Base-by-base conservation (phyloP, 1,140 invertebrate genomes). In the Temnothorax longispinosus region DNA sequence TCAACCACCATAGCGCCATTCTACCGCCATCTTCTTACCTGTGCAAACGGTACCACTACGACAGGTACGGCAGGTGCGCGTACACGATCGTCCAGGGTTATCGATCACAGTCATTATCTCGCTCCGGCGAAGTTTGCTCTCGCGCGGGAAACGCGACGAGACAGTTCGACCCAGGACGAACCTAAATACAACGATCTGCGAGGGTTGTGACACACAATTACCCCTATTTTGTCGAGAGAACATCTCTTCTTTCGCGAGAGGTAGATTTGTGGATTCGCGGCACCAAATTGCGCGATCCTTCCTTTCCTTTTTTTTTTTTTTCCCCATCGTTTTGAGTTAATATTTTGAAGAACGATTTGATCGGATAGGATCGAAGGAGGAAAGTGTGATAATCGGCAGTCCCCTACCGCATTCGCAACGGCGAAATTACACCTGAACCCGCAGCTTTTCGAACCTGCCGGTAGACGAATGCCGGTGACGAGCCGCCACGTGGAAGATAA, bases 381-480 rank as follows among this genome's bases (percentile, higher is more conserved):
- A 13, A 10, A 64, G 64, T 6, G n/a, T 15, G 11, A 77, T 64
- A 47, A 82, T 32, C n/a, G 3, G n/a, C 18, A 3, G 21, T 58
- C 13, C 32, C n/a, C 54, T 52, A 32, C 32, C 13, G 27, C 13
- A 11, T 58, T 74, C 52, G 32, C 60, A 81, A 71, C 50, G 15
- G 35, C 58, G n/a, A 69, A 60, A 15, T 56, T 69, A 62, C 91
- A 92, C 88, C 92, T 91, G 92, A 72, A 90, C 92, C 92, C 92
- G 92, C 92, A 92, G 91, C 60, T 88, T 91, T 90, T 60, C 32
- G 10, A 84, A 74, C 38, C 15, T 47, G 67, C 54, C 67, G 52
- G 41, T 74, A 35, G 27, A 82, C 56, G 21, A 21, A 21, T 47
- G 67, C 54, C 67, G 52, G 41, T 74, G 27, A 82, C 56, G n/a